Evolutionary conservation across 2,888 invertebrate species (phyloP).

Genomic region (Masnerella sp.): DNA sequence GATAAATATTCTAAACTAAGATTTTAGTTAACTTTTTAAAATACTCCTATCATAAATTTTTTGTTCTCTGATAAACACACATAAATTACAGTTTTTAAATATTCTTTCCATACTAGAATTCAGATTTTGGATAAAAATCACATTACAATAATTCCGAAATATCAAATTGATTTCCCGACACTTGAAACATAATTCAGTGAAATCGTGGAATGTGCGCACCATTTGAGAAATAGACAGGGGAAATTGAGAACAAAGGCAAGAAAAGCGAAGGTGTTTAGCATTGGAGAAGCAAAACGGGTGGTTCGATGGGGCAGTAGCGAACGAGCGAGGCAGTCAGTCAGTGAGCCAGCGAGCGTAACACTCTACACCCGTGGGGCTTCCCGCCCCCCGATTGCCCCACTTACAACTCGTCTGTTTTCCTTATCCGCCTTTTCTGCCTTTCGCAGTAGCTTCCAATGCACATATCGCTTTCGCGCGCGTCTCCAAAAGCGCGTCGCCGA

Average conservation of each 20-base stretch:
- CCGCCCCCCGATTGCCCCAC: constrained; percentile 74
- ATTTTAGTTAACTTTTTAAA: no score
- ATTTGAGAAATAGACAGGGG: constrained; percentile 32
- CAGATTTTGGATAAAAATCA: no score
- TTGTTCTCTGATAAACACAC: no score
- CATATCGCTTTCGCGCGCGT: constrained; percentile 20
- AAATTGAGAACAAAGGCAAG: constrained; percentile 36
- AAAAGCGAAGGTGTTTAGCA: constrained; percentile 54
- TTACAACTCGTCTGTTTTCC: constrained; percentile 70
- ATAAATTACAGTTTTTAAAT: no score
- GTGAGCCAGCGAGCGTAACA: constrained; percentile 65
- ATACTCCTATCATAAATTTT: no score
- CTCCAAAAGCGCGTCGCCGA: constrained; percentile 28
- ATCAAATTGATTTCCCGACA: no score
- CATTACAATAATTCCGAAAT: no score
- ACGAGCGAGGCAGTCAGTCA: constrained; percentile 46
- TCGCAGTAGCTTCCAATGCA: constrained; percentile 41
- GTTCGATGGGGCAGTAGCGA: constrained; percentile 42
- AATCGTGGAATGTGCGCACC: no score
- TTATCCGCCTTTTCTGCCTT: constrained; percentile 61
- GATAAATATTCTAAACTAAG: no score
- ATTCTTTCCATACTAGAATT: no score
- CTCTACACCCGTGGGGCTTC: constrained; percentile 73
- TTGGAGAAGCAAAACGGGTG: constrained; percentile 52
- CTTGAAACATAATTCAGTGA: no score